Evolutionary conservation across 2,797 vertebrate genomes (phyloP), one percentile per base, ranked within the genome.

Genomic region (Pipistrellus pipistrellus): DNA sequence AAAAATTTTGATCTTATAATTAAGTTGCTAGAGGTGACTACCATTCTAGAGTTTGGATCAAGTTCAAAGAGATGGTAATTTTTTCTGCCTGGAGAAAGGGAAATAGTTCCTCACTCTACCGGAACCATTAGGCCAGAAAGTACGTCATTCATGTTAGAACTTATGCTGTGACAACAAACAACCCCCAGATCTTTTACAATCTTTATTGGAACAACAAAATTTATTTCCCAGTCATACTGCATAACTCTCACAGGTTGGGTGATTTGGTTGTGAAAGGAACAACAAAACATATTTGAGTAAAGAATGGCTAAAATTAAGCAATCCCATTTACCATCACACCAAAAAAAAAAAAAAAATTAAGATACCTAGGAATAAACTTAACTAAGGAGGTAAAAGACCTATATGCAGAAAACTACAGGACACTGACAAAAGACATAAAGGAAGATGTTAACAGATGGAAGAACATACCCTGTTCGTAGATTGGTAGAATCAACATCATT

Each of bases 211-310:
- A 85, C 15, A 68, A 7, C 18, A 48, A 57, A 73, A 82, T 66
- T 94, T 81, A 51, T 94, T 92, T 95, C 30, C 57, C 30, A 30
- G 2, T 93, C 68, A 51, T 20, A 68, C 13, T 77, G 8, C 35
- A 23, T 91, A 12, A 72, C 72, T 91, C 11, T 88, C 80, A 83
- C 25, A 69, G 35, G 38, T 69, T 69, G 23, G 3, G 25, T 85
- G 35, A 6, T 25, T 4, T 89, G 32, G 11, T 91, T 95, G 25
- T 95, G 17, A 8, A n/a, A 85, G 44, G 69, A 93, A 85, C 6
- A 57, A 21, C 64, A 91, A 86, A 89, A 46, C 41, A 9, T 93
- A 68, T 85, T 84, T 89, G 32, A 89, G 66, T n/a, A 85, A 82
- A 91, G 71, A 82, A 66, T 85, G 6, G 35, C 51, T 25, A 85